These are phyloP conservation scores for Probosciger aterrimus DNA, from an alignment of 2,113 vertebrate species.

Conservation along the genomic window DNA sequence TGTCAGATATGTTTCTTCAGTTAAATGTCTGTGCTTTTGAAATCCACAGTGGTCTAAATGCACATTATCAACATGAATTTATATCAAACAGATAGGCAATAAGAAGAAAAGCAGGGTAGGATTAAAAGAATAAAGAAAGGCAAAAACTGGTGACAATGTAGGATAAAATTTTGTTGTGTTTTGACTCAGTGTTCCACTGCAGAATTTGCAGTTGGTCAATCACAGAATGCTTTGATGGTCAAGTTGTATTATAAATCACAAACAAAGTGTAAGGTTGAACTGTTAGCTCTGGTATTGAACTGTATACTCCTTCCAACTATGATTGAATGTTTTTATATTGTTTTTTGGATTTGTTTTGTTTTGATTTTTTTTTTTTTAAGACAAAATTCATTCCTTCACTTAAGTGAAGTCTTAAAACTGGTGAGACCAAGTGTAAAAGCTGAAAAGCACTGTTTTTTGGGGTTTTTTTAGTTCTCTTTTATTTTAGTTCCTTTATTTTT, in stretches of 20 bases:
- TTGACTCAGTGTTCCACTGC: neutral
- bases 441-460: neutral
- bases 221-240: neutral
- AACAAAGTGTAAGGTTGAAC: neutral
- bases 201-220: neutral
- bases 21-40: neutral
- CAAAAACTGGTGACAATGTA: neutral
- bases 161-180: neutral
- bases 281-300: neutral
- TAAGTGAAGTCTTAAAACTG: neutral
- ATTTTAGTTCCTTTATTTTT: neutral
- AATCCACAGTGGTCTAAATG: neutral
- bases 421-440: neutral
- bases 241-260: neutral
- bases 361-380: neutral
- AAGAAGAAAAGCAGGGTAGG: neutral
- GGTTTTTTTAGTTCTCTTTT: neutral
- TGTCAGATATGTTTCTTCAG: neutral
- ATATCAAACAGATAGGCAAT: neutral
- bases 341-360: neutral
- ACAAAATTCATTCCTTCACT: neutral
- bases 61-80: neutral
- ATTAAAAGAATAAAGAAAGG: neutral
- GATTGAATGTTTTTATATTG: neutral
- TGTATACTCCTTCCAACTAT: rapidly evolving